Conservation (phyloP, 1,140 invertebrate genomes). For the Diuraphis noxia region DNA sequence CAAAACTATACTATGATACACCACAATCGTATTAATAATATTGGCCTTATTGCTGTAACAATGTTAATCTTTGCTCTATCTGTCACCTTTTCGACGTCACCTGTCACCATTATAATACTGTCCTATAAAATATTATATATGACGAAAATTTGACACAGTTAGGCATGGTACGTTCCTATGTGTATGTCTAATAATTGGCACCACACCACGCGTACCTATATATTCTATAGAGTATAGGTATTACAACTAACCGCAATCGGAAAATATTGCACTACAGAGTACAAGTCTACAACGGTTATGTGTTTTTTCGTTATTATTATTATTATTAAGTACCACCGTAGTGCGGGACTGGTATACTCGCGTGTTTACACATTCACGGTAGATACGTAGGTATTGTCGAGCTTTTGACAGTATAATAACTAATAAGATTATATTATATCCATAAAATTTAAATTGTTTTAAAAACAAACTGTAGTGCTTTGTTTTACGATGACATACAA, state of each 20-base stretch:
- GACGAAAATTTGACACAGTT: neutral
- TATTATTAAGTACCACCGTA: neutral
- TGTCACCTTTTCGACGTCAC: neutral
- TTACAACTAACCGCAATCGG: neutral
- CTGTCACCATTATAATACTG: neutral
- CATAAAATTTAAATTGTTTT: neutral
- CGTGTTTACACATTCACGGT: neutral
- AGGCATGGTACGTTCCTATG: neutral
- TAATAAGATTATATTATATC: neutral
- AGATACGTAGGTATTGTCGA: neutral
- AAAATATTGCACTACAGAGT: neutral
- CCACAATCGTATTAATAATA: neutral
- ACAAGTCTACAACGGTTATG: too few species aligned
- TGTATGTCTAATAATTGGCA: neutral
- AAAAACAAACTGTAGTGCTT: neutral
- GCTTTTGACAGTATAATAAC: neutral
- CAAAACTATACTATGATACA: neutral
- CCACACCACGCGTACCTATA: neutral
- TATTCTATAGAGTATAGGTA: neutral
- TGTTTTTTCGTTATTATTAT: neutral
- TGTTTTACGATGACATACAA: neutral
- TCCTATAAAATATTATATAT: neutral
- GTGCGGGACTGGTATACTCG: neutral
- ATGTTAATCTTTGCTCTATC: neutral
- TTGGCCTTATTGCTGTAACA: neutral